A percentile compares a stretch with the other conserved stretches of the same genome.
Evolutionary conservation across 2,888 invertebrate species (phyloP).

Genomic region (Folsomia candida): DNA sequence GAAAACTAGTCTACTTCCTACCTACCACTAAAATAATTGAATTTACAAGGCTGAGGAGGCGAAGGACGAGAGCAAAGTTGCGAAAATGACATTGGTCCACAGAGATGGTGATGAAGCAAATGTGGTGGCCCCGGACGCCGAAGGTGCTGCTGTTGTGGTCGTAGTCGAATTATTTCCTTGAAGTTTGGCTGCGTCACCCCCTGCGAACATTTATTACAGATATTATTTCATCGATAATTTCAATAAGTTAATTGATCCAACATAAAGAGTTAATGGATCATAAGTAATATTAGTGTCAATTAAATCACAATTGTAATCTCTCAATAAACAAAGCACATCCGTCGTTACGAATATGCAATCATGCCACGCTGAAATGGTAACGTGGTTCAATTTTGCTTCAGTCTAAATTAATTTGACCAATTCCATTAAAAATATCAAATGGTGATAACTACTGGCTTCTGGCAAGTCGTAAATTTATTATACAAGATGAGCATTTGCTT

Average conservation of each 20-base stretch:
- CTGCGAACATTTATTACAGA: background rate
- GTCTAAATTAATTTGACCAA: no score
- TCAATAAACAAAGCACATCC: no score
- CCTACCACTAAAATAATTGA: background rate
- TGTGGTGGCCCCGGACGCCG: background rate
- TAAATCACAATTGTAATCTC: no score
- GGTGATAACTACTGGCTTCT: no score
- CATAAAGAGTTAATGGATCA: background rate
- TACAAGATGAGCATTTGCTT: no score
- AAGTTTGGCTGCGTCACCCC: conserved; percentile 5
- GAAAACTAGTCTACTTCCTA: background rate
- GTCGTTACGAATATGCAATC: no score
- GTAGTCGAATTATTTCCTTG: background rate
- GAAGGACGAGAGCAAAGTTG: conserved; percentile 11
- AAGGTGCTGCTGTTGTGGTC: background rate
- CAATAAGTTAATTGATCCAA: background rate
- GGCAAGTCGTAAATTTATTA: no score
- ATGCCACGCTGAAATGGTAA: no score
- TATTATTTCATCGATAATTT: background rate
- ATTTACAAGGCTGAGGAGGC: conserved; percentile 13
- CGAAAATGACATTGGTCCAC: conserved; percentile 12
- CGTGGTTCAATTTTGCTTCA: no score
- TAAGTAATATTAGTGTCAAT: no score
- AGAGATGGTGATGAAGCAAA: background rate
- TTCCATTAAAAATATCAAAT: no score